Conservation (phyloP, 2,797 vertebrate species). For the Ambastaia sidthimunki region DNA sequence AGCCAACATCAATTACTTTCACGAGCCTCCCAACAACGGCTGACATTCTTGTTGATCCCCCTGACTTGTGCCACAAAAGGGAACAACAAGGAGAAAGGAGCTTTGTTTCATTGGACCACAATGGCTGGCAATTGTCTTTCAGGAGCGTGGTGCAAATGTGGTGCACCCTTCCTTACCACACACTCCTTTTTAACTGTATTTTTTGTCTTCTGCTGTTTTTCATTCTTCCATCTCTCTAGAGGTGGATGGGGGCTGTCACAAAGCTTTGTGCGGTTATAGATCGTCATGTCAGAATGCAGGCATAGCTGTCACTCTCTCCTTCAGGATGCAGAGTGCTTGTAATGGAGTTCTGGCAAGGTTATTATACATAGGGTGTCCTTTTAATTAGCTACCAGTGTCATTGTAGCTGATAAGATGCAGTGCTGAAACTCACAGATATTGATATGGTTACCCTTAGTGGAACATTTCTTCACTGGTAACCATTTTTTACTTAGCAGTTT, state of each 20-base stretch:
- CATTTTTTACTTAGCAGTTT: conserved; percentile 37
- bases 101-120: conserved; percentile 53
- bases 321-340: conserved; percentile 62
- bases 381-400: conserved; percentile 71
- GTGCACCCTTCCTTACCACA: conserved; percentile 20
- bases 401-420: conserved; percentile 67
- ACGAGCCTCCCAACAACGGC: conserved; percentile 34
- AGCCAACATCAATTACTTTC: conserved; percentile 74
- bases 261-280: conserved; percentile 69
- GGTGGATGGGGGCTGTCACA: conserved; percentile 68
- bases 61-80: conserved; percentile 42
- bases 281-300: conserved; percentile 72
- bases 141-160: conserved; percentile 54
- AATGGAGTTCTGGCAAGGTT: conserved; percentile 64
- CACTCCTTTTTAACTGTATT: conserved; percentile 6
- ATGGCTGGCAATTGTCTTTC: conserved; percentile 49
- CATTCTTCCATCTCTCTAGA: conserved; percentile 67
- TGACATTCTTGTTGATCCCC: conserved; percentile 43
- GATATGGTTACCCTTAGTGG: conserved; percentile 62
- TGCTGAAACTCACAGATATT: conserved; percentile 63
- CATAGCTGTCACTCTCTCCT: conserved; percentile 67
- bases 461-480: conserved; percentile 37
- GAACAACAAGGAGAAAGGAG: conserved; percentile 48
- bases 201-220: conserved; percentile 47
- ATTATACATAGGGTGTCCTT: conserved; percentile 69